phyloP scores from a whole-genome alignment of 2,888 invertebrate species.

The Escarpia spicata region DNA sequence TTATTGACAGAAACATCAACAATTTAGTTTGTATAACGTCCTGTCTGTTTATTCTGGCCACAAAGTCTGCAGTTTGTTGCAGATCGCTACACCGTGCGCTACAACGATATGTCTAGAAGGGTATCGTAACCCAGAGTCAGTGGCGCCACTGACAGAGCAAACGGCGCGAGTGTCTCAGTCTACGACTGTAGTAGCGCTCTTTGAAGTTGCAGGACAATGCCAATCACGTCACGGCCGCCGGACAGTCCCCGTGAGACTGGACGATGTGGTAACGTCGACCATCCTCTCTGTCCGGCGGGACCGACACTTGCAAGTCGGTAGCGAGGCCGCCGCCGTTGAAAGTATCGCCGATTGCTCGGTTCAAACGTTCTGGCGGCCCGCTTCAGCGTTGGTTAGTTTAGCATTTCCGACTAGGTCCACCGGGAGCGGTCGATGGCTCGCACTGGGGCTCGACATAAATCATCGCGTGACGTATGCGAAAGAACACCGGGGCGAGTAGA shows the following conservation, averaged over 20 bases:
- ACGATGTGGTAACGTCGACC: neutral
- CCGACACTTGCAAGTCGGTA: neutral
- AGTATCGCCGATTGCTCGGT: neutral
- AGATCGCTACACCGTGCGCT: too few relatives aligned
- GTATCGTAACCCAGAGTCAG: neutral
- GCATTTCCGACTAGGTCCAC: neutral
- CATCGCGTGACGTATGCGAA: neutral
- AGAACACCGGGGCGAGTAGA: neutral
- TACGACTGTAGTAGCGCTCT: neutral
- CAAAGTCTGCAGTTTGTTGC: too few relatives aligned
- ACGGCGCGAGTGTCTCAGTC: neutral
- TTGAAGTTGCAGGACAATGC: neutral
- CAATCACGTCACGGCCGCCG: neutral
- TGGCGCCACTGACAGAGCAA: neutral
- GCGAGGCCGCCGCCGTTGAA: neutral
- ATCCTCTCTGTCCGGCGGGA: neutral
- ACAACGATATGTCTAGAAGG: neutral
- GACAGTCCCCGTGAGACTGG: neutral
- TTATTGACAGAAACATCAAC: too few relatives aligned
- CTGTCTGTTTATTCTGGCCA: too few relatives aligned
- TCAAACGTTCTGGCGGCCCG: neutral
- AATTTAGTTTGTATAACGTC: too few relatives aligned
- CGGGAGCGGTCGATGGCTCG: neutral
- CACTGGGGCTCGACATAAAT: neutral
- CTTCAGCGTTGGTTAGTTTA: neutral